A percentile compares a stretch with the other conserved stretches of the same genome.
Evolutionary conservation across 2,888 invertebrate species (phyloP).

Genomic region (Melitaea athalia): DNA sequence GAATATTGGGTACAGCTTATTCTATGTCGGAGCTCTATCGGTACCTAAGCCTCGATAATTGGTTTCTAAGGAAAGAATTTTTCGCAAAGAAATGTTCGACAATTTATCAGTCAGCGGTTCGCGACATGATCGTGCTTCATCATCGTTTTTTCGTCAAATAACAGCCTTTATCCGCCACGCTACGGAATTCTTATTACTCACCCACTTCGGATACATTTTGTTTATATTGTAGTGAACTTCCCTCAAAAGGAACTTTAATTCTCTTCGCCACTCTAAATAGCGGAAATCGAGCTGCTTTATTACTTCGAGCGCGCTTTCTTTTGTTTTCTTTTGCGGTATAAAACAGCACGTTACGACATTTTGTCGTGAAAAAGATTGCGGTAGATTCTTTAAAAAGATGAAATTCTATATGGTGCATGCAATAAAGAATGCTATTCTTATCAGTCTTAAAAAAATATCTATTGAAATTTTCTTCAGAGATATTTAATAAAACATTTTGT

Average conservation of each 20-base stretch:
- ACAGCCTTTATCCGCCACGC: constrained; percentile 55
- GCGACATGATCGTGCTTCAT: constrained; percentile 74
- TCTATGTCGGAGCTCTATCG: constrained; percentile 44
- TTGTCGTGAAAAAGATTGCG: constrained; percentile 60
- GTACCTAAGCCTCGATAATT: constrained; percentile 70
- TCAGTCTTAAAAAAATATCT: constrained; percentile 1
- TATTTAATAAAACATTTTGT: neutral
- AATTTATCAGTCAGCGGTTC: constrained; percentile 72
- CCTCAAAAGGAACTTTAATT: constrained; percentile 72
- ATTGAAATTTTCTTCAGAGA: neutral
- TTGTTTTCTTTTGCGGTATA: constrained; percentile 69
- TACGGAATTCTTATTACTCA: constrained; percentile 70
- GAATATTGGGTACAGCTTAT: neutral
- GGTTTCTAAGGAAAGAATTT: constrained; percentile 67
- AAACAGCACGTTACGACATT: constrained; percentile 66
- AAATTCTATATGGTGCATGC: constrained; percentile 33
- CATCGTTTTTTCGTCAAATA: constrained; percentile 73
- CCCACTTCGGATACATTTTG: constrained; percentile 65
- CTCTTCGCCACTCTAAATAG: constrained; percentile 64
- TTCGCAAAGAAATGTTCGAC: constrained; percentile 72
- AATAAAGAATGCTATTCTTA: constrained; percentile 20
- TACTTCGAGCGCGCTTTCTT: constrained; percentile 64
- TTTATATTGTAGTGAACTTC: constrained; percentile 66
- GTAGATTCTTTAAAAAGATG: constrained; percentile 39
- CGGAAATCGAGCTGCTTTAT: constrained; percentile 72